Evolutionary conservation across 2,113 vertebrate species (phyloP), one percentile per base, ranked within the genome.

Genomic region (Melanotaenia duboulayi): DNA sequence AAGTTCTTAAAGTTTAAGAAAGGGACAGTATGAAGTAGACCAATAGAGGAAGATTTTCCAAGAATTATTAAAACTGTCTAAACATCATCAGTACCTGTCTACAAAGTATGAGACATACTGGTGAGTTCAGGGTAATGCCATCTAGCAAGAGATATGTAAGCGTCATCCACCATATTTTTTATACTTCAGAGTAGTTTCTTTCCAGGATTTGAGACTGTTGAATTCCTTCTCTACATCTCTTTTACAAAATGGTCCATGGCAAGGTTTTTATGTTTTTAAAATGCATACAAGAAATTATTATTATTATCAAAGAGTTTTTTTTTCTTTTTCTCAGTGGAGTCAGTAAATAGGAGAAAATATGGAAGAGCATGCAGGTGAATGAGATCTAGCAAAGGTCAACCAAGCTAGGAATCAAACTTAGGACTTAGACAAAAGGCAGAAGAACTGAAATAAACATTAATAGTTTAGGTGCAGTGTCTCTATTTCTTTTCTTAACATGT

Each of bases 401-500:
- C 44, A 19, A 46, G 17, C 14, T 46, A 16, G 17, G 17, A 46
- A 46, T 46, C 44, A 19, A 46, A 46, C 14, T 46, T 16, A 46
- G 44, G 44, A 46, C 44, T 7, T 11, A 58, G 16, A 11, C 54
- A 35, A 58, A 35, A 20, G 51, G 35, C 62, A 59, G 35, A 61
- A 13, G 9, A 32, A 37, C 11, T 50, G 32, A 44, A 3, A 71
- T 74, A 42, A 68, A 71, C 28, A 56, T 65, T 20, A 35, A 69
- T 40, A 71, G 60, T 69, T 74, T 28, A 28, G 67, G 56, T 60
- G 16, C 16, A 22, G 39, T 57, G 52, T 51, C 48, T 59, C 59
- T 58, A 22, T 57, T 4, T 35, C 80, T 85, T 79, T 49, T 66
- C 37, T 66, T 60, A 74, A 54, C 65, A 69, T 73, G 37, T 79